Evolutionary conservation across 2,113 vertebrate species (phyloP).

Genomic region (Phalacrocorax pelagicus): DNA sequence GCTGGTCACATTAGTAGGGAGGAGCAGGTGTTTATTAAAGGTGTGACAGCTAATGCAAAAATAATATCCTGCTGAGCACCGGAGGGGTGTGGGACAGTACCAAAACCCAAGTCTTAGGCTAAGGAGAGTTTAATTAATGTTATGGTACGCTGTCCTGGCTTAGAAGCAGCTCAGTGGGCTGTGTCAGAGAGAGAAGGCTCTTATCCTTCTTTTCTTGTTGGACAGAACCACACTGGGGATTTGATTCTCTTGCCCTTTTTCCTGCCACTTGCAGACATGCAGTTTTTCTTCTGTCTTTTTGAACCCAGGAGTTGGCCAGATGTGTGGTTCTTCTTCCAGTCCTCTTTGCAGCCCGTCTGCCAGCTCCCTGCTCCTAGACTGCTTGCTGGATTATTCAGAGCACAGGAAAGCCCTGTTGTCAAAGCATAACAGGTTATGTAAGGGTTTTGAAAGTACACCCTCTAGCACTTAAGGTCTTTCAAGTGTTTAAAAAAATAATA

Average conservation of each 20-base stretch:
- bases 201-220: background rate
- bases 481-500: background rate
- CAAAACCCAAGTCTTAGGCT: background rate
- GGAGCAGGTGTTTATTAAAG: background rate
- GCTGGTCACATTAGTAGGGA: background rate
- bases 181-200: background rate
- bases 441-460: constrained; percentile 37
- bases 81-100: background rate
- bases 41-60: background rate
- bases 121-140: background rate
- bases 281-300: background rate
- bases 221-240: background rate
- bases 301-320: background rate
- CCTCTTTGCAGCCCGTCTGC: background rate
- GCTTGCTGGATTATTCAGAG: constrained; percentile 1
- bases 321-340: background rate
- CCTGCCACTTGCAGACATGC: background rate
- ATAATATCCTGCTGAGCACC: background rate
- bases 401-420: background rate
- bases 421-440: constrained; percentile 19
- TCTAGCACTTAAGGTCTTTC: constrained; percentile 24
- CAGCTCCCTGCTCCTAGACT: background rate
- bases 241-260: background rate
- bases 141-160: background rate
- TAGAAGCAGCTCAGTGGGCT: background rate